Evolutionary conservation across 2,888 invertebrate species (phyloP).

Genomic region (Heliothis peltigera): DNA sequence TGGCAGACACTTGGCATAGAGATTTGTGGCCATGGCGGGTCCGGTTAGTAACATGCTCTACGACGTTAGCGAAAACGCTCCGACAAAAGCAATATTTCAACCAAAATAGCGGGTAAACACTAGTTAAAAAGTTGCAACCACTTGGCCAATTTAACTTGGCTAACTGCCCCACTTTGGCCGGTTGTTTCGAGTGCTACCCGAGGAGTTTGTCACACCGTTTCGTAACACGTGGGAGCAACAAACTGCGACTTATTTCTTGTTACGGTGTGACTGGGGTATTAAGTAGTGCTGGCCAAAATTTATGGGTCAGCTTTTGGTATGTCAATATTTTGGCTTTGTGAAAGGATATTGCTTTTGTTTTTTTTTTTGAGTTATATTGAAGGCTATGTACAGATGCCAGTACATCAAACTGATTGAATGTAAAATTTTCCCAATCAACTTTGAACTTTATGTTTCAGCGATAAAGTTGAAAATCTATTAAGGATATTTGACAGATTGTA

Average conservation of each 20-base stretch:
- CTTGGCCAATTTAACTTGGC: constrained; percentile 65
- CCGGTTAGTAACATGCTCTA: neutral
- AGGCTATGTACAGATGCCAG: no score
- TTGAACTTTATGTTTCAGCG: no score
- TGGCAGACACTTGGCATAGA: no score
- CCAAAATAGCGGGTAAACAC: constrained; percentile 45
- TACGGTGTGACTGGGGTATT: constrained; percentile 24
- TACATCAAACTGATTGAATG: no score
- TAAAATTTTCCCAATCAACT: no score
- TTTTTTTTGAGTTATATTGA: neutral
- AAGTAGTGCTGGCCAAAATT: neutral
- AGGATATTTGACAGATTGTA: no score
- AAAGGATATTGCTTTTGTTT: neutral
- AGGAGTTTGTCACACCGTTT: constrained; percentile 50
- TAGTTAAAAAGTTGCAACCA: constrained; percentile 58
- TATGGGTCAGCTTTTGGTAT: neutral
- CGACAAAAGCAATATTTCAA: constrained; percentile 55
- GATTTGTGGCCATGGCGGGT: no score
- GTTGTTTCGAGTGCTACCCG: constrained; percentile 43
- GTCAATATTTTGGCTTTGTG: neutral
- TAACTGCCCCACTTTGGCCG: constrained; percentile 62
- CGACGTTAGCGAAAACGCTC: constrained; percentile 20
- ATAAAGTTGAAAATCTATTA: no score
- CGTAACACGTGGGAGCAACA: constrained; percentile 42
- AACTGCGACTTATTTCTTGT: constrained; percentile 24